Evolutionary conservation across 2,888 invertebrate genomes (phyloP), one percentile per base, ranked within the genome.

Genomic region (Drosophila nr. fundita): DNA sequence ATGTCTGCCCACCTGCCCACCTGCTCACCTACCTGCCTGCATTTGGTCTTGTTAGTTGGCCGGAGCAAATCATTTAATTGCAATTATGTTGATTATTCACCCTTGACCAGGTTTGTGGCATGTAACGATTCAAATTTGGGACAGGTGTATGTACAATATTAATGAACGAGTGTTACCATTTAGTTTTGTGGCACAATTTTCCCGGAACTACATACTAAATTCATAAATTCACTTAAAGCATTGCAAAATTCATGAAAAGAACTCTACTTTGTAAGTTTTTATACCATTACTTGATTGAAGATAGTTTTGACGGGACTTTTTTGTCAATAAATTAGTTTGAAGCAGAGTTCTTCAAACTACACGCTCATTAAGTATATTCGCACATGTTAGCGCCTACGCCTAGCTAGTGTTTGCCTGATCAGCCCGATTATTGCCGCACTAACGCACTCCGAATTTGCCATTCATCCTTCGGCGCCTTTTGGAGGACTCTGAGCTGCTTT

Each of bases 341-440:
- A 15, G 8, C 4, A 24, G 45, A 45, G 45, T 4, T 45, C 1
- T 3, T 13, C 3, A 13, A 45, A 21, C 45, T 45, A 3, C 13
- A 7, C 21, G 13, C 45, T n/a, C n/a, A 40, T 40, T 40, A n/a
- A n/a, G 40, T 40, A 21, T 10, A n/a, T 40, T 40, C n/a, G 10
- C 36, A 1, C 15, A 36, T 24, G 15, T 15, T 24, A 36, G 34
- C 15, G 24, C 10, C 29, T 40, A 38, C 13, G 52, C 38, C 30
- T 50, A 50, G n/a, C 13, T 67, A 27, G 49, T 27, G 34, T 6
- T 29, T 53, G 57, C n/a, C 40, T 42, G 79, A 78, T 78, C 71
- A 75, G 67, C 10, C 38, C 8, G 61, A 75, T 78, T 78, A 78
- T 59, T 78, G 64, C 60, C 78, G 78, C 76, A 68, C 67, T 64